Percentiles rank a stretch among this genome's conserved stretches.
Conservation (phyloP, 2,888 invertebrate genomes). For the Atrina japonica region DNA sequence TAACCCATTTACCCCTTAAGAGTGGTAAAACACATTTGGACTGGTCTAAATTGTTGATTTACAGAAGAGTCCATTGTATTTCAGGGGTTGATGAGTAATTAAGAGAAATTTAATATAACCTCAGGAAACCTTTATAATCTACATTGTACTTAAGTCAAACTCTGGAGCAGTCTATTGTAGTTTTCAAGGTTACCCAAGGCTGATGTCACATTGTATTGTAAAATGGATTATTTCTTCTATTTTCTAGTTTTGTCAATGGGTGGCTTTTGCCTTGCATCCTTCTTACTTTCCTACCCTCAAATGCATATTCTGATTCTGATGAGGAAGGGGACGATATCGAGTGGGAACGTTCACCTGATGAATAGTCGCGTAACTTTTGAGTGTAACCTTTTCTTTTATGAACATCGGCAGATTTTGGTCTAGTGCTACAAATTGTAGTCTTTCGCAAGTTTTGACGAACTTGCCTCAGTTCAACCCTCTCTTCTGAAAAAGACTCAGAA, state of each 20-base stretch:
- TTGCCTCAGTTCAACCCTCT: constrained; percentile 19
- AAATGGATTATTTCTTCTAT: constrained; percentile 58
- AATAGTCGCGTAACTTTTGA: constrained; percentile 34
- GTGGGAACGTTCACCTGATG: constrained; percentile 4
- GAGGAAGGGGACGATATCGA: not conserved
- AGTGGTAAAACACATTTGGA: no score
- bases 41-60: no score
- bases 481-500: constrained; percentile 13
- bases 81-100: no score
- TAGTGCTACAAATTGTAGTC: constrained; percentile 10
- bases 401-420: constrained; percentile 42
- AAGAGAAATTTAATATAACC: no score
- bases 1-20: no score
- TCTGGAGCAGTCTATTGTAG: no score
- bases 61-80: no score
- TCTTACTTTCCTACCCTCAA: constrained; percentile 61
- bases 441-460: constrained; percentile 32
- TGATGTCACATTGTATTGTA: constrained; percentile 68
- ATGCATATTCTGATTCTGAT: constrained; percentile 34
- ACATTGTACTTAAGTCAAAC: no score
- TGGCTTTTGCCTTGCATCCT: constrained; percentile 94
- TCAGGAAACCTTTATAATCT: no score
- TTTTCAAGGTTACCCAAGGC: no score
- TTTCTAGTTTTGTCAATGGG: constrained; percentile 89
- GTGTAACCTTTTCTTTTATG: constrained; percentile 2